Percentiles rank a stretch among this genome's conserved stretches.
Conservation (phyloP, 2,113 vertebrate species). For the Pseudonaja textilis region DNA sequence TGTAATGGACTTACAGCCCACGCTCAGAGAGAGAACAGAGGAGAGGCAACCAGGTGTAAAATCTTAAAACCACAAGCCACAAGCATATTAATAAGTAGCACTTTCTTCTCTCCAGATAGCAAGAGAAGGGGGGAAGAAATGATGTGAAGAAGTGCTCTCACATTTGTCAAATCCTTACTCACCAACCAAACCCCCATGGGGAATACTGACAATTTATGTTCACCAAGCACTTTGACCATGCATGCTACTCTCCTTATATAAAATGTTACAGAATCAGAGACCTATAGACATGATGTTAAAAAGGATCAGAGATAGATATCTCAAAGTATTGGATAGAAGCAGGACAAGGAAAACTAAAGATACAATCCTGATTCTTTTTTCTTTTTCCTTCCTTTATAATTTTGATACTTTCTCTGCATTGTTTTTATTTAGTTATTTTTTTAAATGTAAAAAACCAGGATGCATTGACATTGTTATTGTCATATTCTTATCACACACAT, state of each 20-base stretch:
- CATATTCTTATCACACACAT: too few species aligned
- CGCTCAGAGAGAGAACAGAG: background rate
- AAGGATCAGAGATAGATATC: background rate
- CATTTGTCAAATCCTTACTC: fast-evolving
- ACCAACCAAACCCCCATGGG: background rate
- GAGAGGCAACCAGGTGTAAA: constrained; percentile 55
- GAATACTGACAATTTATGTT: too few species aligned
- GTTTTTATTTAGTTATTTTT: background rate
- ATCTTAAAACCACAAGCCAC: constrained; percentile 28
- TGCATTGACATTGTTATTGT: too few species aligned
- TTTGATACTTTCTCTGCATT: background rate
- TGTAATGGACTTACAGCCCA: constrained; percentile 54
- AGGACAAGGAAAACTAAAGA: too few species aligned
- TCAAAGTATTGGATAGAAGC: background rate
- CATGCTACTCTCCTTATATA: background rate
- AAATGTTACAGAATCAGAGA: background rate
- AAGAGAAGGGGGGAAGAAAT: fast-evolving
- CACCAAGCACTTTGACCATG: too few species aligned
- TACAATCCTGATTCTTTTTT: background rate
- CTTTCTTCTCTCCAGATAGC: background rate
- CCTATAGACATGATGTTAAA: background rate
- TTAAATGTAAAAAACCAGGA: too few species aligned
- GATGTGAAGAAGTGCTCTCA: constrained; percentile 7
- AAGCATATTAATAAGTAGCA: background rate
- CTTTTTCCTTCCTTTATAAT: background rate